These are phyloP conservation scores for Sceloporus undulatus DNA, from an alignment of 2,113 vertebrate species.

Conservation along the genomic window DNA sequence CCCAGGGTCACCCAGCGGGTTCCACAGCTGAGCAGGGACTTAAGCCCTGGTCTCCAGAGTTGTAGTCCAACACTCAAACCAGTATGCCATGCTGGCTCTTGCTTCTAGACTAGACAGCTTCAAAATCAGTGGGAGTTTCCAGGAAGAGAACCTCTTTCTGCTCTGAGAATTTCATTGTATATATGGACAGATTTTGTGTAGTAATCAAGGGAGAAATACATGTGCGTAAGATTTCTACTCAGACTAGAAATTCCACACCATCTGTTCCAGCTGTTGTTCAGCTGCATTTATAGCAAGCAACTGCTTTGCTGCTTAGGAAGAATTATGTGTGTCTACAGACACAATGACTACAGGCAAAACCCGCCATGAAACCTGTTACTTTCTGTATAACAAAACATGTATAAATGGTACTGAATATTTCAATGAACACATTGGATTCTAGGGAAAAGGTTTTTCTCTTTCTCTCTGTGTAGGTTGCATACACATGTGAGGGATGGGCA, in stretches of 20 bases:
- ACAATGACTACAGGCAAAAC: neutral
- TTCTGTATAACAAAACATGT: conserved; percentile 8
- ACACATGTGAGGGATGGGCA: neutral
- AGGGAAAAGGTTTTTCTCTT: neutral
- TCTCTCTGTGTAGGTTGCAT: neutral
- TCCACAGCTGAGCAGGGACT: too few species aligned
- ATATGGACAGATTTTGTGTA: neutral
- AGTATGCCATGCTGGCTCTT: too few species aligned
- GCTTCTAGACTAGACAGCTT: too few species aligned
- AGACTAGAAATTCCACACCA: conserved; percentile 41
- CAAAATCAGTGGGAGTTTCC: neutral
- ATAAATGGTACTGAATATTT: conserved; percentile 16
- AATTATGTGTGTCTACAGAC: rapidly evolving
- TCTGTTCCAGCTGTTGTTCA: conserved; percentile 62
- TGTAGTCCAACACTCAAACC: too few species aligned
- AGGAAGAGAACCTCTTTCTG: rapidly evolving
- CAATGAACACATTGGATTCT: neutral
- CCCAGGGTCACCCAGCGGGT: too few species aligned
- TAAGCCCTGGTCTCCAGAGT: too few species aligned
- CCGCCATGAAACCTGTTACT: neutral
- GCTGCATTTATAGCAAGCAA: conserved; percentile 65
- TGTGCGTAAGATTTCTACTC: neutral
- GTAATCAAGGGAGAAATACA: neutral
- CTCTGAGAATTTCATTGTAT: rapidly evolving
- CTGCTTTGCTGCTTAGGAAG: conserved; percentile 27